phyloP scores from a whole-genome alignment of 2,797 vertebrate genomes.

The Poeciliopsis turneri region DNA sequence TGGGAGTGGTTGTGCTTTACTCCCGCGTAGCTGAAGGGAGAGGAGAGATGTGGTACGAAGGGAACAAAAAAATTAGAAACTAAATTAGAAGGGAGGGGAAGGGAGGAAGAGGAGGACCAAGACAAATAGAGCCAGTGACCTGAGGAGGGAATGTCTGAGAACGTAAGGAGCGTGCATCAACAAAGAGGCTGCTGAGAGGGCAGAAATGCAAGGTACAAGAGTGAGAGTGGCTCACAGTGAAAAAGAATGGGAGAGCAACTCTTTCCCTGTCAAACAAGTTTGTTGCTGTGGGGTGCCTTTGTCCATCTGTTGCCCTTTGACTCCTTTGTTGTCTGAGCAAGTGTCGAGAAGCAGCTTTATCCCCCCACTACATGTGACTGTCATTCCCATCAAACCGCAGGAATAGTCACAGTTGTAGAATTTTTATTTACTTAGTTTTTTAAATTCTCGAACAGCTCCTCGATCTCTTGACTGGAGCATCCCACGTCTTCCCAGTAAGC shows the following conservation, averaged over 20 bases:
- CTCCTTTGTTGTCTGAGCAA: slow-evolving; percentile 37
- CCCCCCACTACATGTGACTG: slow-evolving; percentile 24
- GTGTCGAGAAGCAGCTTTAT: slow-evolving; percentile 8
- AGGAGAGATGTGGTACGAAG: slow-evolving; percentile 58
- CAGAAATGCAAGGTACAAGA: slow-evolving; percentile 64
- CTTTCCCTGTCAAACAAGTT: slow-evolving; percentile 29
- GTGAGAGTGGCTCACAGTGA: slow-evolving; percentile 9
- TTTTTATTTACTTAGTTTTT: slow-evolving; percentile 21
- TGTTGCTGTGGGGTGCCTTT: slow-evolving; percentile 38
- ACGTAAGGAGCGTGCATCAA: slow-evolving; percentile 69
- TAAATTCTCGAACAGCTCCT: slow-evolving; percentile 8
- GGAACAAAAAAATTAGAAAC: slow-evolving; percentile 70
- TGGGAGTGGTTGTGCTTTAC: slow-evolving; percentile 66
- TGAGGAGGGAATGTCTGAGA: slow-evolving; percentile 74
- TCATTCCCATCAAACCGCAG: slow-evolving; percentile 44
- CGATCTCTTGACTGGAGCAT: slow-evolving; percentile 47
- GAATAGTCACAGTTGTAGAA: slow-evolving; percentile 32
- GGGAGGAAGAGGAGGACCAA: slow-evolving; percentile 54
- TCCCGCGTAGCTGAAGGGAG: slow-evolving; percentile 59
- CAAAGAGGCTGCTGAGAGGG: slow-evolving; percentile 76
- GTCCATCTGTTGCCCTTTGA: slow-evolving; percentile 49
- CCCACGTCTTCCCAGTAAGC: slow-evolving; percentile 66
- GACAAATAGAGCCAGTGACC: slow-evolving; percentile 74
- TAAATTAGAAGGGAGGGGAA: slow-evolving; percentile 83
- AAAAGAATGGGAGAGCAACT: slow-evolving; percentile 19